Evolutionary conservation across 2,113 vertebrate species (phyloP).

Genomic region (Eptatretus burgeri): DNA sequence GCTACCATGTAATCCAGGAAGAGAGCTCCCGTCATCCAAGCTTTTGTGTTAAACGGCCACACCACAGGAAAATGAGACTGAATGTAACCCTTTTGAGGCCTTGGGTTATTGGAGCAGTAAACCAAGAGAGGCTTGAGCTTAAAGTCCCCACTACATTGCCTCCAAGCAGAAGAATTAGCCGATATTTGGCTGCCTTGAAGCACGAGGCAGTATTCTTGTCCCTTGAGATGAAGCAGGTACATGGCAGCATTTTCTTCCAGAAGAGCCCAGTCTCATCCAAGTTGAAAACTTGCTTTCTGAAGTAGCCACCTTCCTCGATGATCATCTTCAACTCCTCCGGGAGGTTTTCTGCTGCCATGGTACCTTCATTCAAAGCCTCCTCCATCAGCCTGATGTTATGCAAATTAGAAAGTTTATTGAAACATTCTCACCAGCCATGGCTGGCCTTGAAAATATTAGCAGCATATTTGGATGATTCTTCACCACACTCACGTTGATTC

Average conservation of each 20-base stretch:
- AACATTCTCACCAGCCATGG: slow-evolving; percentile 1
- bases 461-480: neutral
- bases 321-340: neutral
- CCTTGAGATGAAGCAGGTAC: neutral
- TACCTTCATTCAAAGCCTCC: neutral
- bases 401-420: neutral
- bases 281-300: neutral
- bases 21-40: neutral
- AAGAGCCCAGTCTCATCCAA: neutral
- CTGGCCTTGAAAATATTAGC: neutral
- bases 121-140: slow-evolving; percentile 4
- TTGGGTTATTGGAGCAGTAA: neutral
- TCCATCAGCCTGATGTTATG: neutral
- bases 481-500: neutral
- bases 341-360: neutral
- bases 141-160: neutral
- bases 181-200: neutral
- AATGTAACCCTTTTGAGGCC: neutral
- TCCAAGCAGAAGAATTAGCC: neutral
- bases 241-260: neutral
- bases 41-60: neutral
- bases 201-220: neutral
- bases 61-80: neutral
- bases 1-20: neutral
- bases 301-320: neutral